phyloP scores from a whole-genome alignment of 2,888 invertebrate species.

The Ophion ventricosus region DNA sequence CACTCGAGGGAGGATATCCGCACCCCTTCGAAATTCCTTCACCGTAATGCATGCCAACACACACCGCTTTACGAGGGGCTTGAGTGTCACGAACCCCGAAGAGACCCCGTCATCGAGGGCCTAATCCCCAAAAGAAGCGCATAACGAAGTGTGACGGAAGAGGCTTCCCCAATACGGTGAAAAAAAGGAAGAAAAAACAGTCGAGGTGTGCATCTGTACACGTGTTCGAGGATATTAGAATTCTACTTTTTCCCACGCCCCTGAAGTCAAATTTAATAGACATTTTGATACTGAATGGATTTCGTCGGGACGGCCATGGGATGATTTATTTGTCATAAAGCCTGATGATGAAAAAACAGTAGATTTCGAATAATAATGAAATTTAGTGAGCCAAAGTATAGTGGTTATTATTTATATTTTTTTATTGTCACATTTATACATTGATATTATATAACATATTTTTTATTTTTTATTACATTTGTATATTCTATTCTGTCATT shows the following conservation, averaged over 20 bases:
- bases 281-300: neutral
- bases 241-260: conserved; percentile 50
- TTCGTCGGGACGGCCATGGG: neutral
- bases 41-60: conserved; percentile 42
- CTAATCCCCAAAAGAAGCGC: conserved; percentile 35
- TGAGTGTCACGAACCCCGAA: conserved; percentile 62
- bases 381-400: too few relatives aligned
- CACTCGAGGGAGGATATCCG: conserved; percentile 54
- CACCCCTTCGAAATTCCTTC: conserved; percentile 59
- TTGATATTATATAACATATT: too few relatives aligned
- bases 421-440: too few relatives aligned
- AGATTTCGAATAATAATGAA: too few relatives aligned
- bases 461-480: too few relatives aligned
- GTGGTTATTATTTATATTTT: too few relatives aligned
- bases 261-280: conserved; percentile 43
- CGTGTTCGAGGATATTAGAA: conserved; percentile 48
- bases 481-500: too few relatives aligned
- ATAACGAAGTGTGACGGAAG: conserved; percentile 43
- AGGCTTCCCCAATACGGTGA: conserved; percentile 28
- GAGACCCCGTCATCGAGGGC: conserved; percentile 42
- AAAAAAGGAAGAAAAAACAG: conserved; percentile 37
- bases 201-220: conserved; percentile 40
- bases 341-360: neutral
- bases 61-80: conserved; percentile 56
- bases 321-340: neutral